phyloP scores from a whole-genome alignment of 2,888 invertebrate species.

The Lucinisca nassula region DNA sequence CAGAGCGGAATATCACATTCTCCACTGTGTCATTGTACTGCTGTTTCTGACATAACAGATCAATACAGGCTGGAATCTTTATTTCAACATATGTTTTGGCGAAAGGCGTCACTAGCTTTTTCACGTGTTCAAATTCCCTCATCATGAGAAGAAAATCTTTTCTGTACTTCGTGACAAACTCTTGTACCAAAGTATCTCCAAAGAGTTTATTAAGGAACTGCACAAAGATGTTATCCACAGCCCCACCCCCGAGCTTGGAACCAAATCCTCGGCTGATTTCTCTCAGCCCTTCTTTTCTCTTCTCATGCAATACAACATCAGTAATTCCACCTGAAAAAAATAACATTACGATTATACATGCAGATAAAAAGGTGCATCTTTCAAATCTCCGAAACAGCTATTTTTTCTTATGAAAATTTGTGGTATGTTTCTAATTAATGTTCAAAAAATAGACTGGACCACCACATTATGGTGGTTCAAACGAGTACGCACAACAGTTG shows the following conservation, averaged over 20 bases:
- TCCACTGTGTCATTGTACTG: conserved; percentile 64
- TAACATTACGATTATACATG: too few relatives aligned
- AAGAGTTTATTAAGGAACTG: conserved; percentile 64
- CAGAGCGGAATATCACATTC: conserved; percentile 61
- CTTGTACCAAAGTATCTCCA: conserved; percentile 53
- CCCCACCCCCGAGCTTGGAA: conserved; percentile 57
- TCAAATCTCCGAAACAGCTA: too few relatives aligned
- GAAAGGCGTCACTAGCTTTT: conserved; percentile 49
- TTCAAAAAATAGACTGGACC: too few relatives aligned
- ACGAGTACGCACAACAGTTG: too few relatives aligned
- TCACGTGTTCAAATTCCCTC: conserved; percentile 65
- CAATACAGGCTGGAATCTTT: conserved; percentile 54
- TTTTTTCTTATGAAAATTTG: too few relatives aligned
- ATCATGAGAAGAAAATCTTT: conserved; percentile 62
- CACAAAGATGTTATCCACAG: conserved; percentile 66
- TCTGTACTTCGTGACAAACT: conserved; percentile 47
- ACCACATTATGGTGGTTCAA: too few relatives aligned
- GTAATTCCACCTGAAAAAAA: conserved; percentile 63
- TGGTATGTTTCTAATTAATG: too few relatives aligned
- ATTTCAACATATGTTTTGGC: conserved; percentile 56
- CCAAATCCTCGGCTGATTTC: conserved; percentile 62
- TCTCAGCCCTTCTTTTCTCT: conserved; percentile 58
- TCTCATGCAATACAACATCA: conserved; percentile 67
- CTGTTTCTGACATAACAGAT: conserved; percentile 59
- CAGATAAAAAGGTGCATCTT: too few relatives aligned